Conservation (phyloP, 2,888 invertebrate species). For the Acanthoscelides obtectus region DNA sequence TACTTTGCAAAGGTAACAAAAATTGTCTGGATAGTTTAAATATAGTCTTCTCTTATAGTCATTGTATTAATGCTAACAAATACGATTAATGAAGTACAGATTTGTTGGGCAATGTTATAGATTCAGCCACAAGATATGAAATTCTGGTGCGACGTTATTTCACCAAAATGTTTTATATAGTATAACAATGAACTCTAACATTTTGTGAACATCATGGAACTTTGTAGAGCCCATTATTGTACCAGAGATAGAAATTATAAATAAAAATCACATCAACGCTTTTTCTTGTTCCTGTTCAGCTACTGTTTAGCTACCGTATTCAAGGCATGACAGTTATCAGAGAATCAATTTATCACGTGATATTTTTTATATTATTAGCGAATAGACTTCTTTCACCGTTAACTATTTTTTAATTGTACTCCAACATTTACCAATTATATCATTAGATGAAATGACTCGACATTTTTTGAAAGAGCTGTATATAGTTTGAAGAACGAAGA, state of each 20-base stretch:
- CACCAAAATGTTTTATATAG: too few species aligned
- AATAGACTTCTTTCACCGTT: not conserved
- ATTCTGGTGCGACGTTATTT: too few species aligned
- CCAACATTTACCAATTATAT: not conserved
- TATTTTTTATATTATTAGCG: not conserved
- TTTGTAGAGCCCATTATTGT: not conserved
- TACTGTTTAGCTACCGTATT: not conserved
- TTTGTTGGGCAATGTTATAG: too few species aligned
- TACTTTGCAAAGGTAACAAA: too few species aligned
- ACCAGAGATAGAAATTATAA: not conserved
- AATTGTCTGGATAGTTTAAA: too few species aligned
- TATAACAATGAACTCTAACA: not conserved
- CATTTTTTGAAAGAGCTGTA: not conserved
- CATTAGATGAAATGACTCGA: not conserved
- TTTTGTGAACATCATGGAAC: not conserved
- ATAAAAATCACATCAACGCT: not conserved
- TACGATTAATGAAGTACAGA: too few species aligned
- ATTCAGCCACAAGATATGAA: too few species aligned
- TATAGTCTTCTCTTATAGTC: too few species aligned
- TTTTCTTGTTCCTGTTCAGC: not conserved
- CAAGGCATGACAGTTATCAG: not conserved
- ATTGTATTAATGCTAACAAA: too few species aligned
- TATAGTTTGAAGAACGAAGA: not conserved
- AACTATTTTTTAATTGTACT: not conserved
- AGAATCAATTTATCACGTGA: not conserved